Conservation (phyloP, 2,113 vertebrate species). For the Emydocephalus ijimae region DNA sequence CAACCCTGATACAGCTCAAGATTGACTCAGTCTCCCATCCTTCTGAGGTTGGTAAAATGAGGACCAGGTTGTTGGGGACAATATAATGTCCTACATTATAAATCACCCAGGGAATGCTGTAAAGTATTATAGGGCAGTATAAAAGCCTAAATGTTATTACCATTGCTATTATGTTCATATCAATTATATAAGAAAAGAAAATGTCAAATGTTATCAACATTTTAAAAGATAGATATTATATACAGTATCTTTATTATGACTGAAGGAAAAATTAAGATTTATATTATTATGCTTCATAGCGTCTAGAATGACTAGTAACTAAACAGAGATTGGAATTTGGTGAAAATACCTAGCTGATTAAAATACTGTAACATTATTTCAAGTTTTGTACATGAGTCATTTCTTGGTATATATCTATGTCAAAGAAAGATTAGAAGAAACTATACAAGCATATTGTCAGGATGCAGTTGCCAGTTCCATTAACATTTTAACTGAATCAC, state of each 20-base stretch:
- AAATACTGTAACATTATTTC: neutral
- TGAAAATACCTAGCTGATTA: neutral
- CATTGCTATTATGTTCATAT: neutral
- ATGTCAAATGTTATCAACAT: neutral
- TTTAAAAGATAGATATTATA: neutral
- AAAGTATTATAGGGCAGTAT: neutral
- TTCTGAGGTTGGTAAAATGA: neutral
- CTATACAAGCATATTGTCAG: too few species aligned
- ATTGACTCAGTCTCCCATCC: neutral
- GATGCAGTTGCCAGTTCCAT: neutral
- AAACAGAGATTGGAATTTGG: neutral
- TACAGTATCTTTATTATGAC: neutral
- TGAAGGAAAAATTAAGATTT: neutral
- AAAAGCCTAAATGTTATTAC: neutral
- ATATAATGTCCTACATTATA: neutral
- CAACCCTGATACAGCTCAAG: neutral
- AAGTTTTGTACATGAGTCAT: neutral
- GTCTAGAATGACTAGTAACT: neutral
- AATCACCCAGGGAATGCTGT: neutral
- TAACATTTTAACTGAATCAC: neutral
- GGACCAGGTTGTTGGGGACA: neutral
- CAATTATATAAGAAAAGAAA: neutral
- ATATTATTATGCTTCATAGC: neutral
- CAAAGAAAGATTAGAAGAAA: too few species aligned
- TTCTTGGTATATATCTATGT: too few species aligned